A percentile compares a stretch with the other conserved stretches of the same genome.
phyloP scores from a whole-genome alignment of 2,888 invertebrate genomes.

The Pristionchus fissidentatus region DNA sequence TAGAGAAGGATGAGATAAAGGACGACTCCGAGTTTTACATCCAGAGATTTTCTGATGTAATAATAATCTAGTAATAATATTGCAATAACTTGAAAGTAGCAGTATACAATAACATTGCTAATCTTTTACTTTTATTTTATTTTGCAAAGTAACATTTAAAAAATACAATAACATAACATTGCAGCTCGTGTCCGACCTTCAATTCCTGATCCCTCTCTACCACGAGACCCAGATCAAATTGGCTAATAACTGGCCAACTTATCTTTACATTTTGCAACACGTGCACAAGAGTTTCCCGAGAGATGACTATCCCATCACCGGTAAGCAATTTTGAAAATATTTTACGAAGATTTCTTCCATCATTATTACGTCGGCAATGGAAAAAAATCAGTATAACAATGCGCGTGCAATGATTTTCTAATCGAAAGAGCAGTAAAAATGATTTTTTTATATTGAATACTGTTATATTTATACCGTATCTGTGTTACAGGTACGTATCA shows the following conservation, averaged over 20 bases:
- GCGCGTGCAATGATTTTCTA: not conserved
- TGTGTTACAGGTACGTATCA: constrained; percentile 14
- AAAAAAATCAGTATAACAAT: no score
- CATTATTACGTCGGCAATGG: not conserved
- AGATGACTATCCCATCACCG: not conserved
- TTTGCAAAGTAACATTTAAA: not conserved
- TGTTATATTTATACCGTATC: not conserved
- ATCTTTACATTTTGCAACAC: constrained; percentile 29
- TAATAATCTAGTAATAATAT: no score
- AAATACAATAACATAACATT: not conserved
- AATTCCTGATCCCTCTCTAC: constrained; percentile 61
- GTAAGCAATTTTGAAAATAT: not conserved
- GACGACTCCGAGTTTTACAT: constrained; percentile 58
- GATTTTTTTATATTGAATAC: not conserved
- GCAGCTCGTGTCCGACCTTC: constrained; percentile 62
- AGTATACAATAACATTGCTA: not conserved
- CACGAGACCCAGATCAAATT: constrained; percentile 62
- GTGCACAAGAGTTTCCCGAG: not conserved
- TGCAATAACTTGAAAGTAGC: not conserved
- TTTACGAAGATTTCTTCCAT: no score
- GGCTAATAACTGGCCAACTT: constrained; percentile 29
- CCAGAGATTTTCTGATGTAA: constrained; percentile 57
- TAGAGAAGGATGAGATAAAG: constrained; percentile 48
- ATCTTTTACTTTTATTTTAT: not conserved
- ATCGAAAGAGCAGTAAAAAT: not conserved